These are phyloP conservation scores for Periophthalmus magnuspinnatus DNA, from an alignment of 2,797 vertebrate species.

Conservation along the genomic window DNA sequence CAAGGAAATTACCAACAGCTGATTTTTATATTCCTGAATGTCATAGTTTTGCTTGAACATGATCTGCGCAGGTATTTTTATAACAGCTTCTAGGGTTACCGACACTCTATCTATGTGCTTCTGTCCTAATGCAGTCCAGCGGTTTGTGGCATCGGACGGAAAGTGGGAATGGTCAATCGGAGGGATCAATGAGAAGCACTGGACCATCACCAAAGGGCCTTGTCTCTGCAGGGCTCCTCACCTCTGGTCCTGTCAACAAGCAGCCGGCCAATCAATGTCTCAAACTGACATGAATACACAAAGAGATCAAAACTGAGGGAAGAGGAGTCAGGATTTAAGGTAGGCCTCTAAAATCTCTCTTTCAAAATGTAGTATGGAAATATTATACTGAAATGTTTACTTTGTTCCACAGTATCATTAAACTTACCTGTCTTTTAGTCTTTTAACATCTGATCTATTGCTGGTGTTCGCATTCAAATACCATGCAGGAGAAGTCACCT, in stretches of 20 bases:
- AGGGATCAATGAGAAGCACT: constrained; percentile 38
- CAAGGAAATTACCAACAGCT: constrained; percentile 7
- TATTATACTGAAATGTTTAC: neutral
- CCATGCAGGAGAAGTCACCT: too few species aligned
- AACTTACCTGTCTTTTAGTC: too few species aligned
- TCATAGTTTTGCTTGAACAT: constrained; percentile 16
- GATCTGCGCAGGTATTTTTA: constrained; percentile 27
- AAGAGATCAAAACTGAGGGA: constrained; percentile 11
- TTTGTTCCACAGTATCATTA: too few species aligned
- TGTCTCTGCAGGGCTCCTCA: constrained; percentile 20
- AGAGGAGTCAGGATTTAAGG: neutral
- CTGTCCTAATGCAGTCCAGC: neutral
- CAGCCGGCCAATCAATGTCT: constrained; percentile 36
- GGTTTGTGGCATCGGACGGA: constrained; percentile 3
- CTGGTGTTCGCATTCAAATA: too few species aligned
- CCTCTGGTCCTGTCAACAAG: constrained; percentile 14
- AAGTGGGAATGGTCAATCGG: constrained; percentile 27
- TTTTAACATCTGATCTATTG: too few species aligned
- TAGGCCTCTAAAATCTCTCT: neutral
- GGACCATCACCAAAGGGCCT: constrained; percentile 17
- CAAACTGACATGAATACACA: constrained; percentile 29
- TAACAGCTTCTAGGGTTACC: neutral
- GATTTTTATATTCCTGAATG: constrained; percentile 11
- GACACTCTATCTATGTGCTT: neutral
- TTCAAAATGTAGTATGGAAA: neutral